A percentile compares a stretch with the other conserved stretches of the same genome.
Conservation (phyloP, 2,888 invertebrate genomes). For the Drosophila nigricruria region DNA sequence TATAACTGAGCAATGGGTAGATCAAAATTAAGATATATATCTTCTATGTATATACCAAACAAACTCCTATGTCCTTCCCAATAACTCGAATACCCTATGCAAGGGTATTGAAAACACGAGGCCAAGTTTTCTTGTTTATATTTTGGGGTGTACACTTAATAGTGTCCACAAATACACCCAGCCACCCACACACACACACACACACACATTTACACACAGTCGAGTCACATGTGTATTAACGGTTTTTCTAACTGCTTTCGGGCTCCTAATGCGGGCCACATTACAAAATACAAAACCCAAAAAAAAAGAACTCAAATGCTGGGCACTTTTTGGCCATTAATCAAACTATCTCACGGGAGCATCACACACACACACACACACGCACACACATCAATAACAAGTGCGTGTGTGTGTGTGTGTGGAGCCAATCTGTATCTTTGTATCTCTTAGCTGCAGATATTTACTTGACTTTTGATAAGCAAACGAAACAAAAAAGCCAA, state of each 20-base stretch:
- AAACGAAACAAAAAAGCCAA: slow-evolving; percentile 24
- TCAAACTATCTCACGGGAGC: slow-evolving; percentile 84
- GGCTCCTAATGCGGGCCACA: slow-evolving; percentile 32
- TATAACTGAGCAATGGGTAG: too few species aligned
- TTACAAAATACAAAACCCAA: slow-evolving; percentile 57
- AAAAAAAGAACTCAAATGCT: slow-evolving; percentile 50
- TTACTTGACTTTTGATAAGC: slow-evolving; percentile 70
- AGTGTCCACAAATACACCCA: slow-evolving; percentile 61
- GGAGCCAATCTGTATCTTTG: slow-evolving; percentile 56
- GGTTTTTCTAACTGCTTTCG: slow-evolving; percentile 56
- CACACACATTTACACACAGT: slow-evolving; percentile 7
- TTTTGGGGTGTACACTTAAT: slow-evolving; percentile 63
- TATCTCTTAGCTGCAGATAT: slow-evolving; percentile 72
- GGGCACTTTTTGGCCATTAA: slow-evolving; percentile 79
- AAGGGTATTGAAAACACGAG: slow-evolving; percentile 7
- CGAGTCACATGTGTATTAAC: slow-evolving; percentile 63
- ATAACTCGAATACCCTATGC: neutral
- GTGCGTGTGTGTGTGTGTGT: slow-evolving; percentile 29
- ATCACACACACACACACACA: slow-evolving; percentile 59
- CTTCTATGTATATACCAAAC: too few species aligned
- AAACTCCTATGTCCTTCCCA: too few species aligned
- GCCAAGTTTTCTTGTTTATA: slow-evolving; percentile 60
- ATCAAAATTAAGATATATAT: too few species aligned
- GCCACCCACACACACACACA: slow-evolving; percentile 1
- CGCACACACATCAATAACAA: slow-evolving; percentile 52